These are phyloP conservation scores for Myotis daubentonii DNA, from an alignment of 2,797 vertebrate species.

Conservation along the genomic window DNA sequence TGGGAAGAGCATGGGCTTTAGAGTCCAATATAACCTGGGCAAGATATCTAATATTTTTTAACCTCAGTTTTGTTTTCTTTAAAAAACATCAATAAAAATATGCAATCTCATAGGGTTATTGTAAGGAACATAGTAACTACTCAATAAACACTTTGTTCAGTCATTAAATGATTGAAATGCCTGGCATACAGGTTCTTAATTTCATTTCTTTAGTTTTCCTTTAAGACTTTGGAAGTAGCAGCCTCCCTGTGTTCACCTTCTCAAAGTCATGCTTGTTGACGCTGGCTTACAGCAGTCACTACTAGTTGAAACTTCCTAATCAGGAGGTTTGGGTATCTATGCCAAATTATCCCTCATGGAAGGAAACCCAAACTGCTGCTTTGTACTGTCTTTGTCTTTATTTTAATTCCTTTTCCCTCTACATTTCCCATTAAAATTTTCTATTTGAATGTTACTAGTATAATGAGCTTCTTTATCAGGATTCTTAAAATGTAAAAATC, in stretches of 20 bases:
- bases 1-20: not conserved
- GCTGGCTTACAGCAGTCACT: not conserved
- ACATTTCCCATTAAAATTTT: slow-evolving; percentile 19
- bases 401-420: slow-evolving; percentile 6
- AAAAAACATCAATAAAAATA: slow-evolving; percentile 1
- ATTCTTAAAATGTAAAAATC: slow-evolving; percentile 55
- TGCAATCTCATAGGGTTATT: not conserved
- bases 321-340: not conserved
- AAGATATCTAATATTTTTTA: not conserved
- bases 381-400: slow-evolving; percentile 1
- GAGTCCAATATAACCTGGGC: not conserved
- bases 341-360: not conserved
- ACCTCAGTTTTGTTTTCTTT: not conserved
- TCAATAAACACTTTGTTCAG: not conserved
- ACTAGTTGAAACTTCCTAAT: not conserved
- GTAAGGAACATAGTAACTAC: not conserved
- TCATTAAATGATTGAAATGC: not conserved
- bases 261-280: not conserved
- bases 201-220: not conserved
- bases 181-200: not conserved
- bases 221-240: not conserved
- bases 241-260: not conserved
- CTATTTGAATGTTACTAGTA: not conserved
- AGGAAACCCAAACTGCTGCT: not conserved
- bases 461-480: slow-evolving; percentile 7